A percentile compares a stretch with the other conserved stretches of the same genome.
Evolutionary conservation across 2,797 vertebrate species (phyloP).

Genomic region (Salarias fasciatus): DNA sequence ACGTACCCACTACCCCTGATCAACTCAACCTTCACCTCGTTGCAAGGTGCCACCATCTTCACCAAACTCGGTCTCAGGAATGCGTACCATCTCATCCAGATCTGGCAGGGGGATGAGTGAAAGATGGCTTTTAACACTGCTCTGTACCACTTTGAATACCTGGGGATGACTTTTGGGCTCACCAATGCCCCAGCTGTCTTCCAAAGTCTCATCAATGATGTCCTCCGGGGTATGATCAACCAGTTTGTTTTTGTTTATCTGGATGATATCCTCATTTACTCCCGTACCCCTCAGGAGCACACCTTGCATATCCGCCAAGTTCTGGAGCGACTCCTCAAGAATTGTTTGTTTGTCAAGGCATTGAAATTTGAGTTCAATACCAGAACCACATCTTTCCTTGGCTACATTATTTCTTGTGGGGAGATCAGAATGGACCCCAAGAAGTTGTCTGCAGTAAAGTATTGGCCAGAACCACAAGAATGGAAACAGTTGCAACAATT

Average conservation of each 20-base stretch:
- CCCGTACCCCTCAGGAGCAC: background rate
- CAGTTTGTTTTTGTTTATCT: background rate
- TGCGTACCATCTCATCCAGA: background rate
- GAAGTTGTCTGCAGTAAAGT: too few relatives aligned
- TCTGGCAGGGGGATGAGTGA: background rate
- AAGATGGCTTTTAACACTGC: background rate
- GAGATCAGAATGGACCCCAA: too few relatives aligned
- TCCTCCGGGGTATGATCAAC: background rate
- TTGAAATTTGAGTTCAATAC: background rate
- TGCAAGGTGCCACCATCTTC: background rate
- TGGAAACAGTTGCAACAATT: too few relatives aligned
- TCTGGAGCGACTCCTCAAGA: background rate
- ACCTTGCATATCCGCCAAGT: background rate
- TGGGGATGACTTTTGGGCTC: background rate
- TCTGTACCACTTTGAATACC: background rate
- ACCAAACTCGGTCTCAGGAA: background rate
- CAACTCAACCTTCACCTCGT: background rate
- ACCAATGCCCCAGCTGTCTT: too few relatives aligned
- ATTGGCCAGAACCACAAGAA: too few relatives aligned
- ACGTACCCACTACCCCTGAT: too few relatives aligned
- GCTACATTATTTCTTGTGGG: background rate
- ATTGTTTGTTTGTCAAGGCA: background rate
- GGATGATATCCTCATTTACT: background rate
- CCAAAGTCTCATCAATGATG: too few relatives aligned
- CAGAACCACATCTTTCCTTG: background rate